Percentiles rank a stretch among this genome's conserved stretches.
phyloP scores from a whole-genome alignment of 2,797 vertebrate genomes.

The Semaprochilodus insignis region DNA sequence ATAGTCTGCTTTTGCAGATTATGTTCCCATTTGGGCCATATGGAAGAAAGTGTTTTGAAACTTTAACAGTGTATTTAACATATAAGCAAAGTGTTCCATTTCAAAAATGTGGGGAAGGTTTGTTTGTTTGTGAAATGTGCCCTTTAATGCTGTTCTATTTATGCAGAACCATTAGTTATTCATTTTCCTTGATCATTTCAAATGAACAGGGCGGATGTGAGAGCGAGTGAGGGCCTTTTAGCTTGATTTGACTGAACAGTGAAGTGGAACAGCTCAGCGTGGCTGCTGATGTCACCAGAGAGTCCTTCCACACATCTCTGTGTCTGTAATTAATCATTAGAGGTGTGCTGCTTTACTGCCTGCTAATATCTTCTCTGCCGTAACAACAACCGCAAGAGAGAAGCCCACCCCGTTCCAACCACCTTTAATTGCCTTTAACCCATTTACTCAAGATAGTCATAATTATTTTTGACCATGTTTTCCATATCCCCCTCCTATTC shows the following conservation, averaged over 20 bases:
- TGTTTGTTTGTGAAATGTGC: background rate
- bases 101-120: background rate
- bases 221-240: conserved; percentile 33
- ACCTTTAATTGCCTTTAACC: conserved; percentile 44
- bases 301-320: conserved; percentile 31
- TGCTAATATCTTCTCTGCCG: conserved; percentile 37
- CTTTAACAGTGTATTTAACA: too few species aligned
- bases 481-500: background rate
- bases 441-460: conserved; percentile 43
- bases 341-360: conserved; percentile 36
- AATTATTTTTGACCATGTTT: conserved; percentile 32
- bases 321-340: conserved; percentile 62
- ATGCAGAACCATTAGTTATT: background rate
- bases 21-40: too few species aligned
- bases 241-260: conserved; percentile 49
- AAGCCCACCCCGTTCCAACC: conserved; percentile 26
- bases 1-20: too few species aligned
- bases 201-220: conserved; percentile 11
- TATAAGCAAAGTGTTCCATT: background rate
- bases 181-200: conserved; percentile 20
- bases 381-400: conserved; percentile 21
- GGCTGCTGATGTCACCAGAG: conserved; percentile 51
- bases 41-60: too few species aligned
- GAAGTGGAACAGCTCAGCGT: conserved; percentile 50
- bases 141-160: background rate